These are phyloP conservation scores for Microcebus jonahi DNA, from an alignment of 2,113 vertebrate genomes.

Conservation along the genomic window DNA sequence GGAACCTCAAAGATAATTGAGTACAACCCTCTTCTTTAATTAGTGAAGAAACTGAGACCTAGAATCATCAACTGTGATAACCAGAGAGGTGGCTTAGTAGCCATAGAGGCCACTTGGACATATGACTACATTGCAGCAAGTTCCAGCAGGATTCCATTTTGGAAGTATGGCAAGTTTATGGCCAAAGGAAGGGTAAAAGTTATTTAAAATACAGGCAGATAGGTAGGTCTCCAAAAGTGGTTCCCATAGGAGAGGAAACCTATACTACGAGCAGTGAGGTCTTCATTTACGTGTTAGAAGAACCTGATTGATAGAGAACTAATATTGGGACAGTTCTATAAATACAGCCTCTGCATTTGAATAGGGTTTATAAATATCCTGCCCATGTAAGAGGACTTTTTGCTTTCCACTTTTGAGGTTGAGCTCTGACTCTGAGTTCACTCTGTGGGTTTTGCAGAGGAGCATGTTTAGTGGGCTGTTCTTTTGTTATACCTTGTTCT, in stretches of 20 bases:
- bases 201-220: background rate
- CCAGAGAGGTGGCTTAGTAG: background rate
- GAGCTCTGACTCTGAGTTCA: slow-evolving; percentile 31
- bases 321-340: slow-evolving; percentile 16
- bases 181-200: slow-evolving; percentile 31
- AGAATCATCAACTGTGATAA: background rate
- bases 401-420: slow-evolving; percentile 9
- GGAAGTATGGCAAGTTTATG: slow-evolving; percentile 17
- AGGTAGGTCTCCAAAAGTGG: background rate
- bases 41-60: slow-evolving; percentile 23
- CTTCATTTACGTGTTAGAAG: background rate
- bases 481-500: slow-evolving; percentile 47
- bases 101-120: background rate
- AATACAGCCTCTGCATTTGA: slow-evolving; percentile 16
- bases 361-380: background rate
- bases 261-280: background rate
- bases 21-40: background rate
- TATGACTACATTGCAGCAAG: background rate
- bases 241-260: background rate
- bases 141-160: slow-evolving; percentile 22
- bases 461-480: background rate
- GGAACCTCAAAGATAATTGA: background rate
- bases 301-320: background rate
- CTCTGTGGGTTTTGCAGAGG: background rate
- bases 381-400: background rate